Evolutionary conservation across 2,113 vertebrate genomes (phyloP).

Genomic region (Rhizomys pruinosus): DNA sequence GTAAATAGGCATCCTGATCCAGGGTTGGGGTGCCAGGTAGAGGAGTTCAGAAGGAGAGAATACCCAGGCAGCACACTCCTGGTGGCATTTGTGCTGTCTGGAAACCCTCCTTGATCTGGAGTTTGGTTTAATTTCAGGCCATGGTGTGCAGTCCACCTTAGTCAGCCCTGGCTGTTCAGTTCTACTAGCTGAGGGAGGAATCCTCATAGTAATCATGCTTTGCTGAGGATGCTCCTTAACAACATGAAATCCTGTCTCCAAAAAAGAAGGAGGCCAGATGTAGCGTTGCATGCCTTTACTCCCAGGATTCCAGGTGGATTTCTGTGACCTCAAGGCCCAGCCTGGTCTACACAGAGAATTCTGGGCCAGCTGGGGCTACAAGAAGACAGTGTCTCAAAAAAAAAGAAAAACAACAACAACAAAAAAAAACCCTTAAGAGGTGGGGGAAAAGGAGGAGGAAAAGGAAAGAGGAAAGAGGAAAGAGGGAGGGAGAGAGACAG

Average conservation of each 20-base stretch:
- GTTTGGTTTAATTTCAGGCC: neutral
- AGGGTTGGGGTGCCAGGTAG: neutral
- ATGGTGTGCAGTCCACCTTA: neutral
- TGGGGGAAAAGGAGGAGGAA: neutral
- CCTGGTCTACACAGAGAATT: neutral
- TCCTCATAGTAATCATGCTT: neutral
- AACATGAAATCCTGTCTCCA: too few species aligned
- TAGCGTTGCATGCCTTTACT: neutral
- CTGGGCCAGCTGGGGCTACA: neutral
- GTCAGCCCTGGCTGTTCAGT: neutral
- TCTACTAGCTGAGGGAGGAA: neutral
- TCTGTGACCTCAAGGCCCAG: too few species aligned
- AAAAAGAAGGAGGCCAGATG: too few species aligned
- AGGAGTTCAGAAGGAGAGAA: neutral
- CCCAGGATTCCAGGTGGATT: too few species aligned
- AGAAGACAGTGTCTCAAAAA: neutral
- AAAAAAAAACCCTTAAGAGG: too few species aligned
- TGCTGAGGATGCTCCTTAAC: neutral
- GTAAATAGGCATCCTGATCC: neutral
- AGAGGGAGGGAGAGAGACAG: too few species aligned
- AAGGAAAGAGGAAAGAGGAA: too few species aligned
- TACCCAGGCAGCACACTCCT: neutral
- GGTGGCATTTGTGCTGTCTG: neutral
- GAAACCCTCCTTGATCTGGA: neutral
- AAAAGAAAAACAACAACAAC: neutral